phyloP scores from a whole-genome alignment of 2,113 vertebrate species.

The Ploceus nigricollis region DNA sequence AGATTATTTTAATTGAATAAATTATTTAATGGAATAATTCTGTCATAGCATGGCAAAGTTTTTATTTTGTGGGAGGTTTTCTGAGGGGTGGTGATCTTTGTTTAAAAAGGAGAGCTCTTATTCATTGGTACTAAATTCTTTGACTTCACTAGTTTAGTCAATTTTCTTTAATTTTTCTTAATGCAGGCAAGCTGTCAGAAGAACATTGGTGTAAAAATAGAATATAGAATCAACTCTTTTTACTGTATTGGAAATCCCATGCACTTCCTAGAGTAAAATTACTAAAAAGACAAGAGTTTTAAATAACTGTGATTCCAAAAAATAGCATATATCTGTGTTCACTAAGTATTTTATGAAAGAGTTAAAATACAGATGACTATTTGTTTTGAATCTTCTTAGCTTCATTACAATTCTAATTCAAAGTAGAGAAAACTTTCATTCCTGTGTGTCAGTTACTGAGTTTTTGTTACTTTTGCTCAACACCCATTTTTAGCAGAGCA shows the following conservation, averaged over 20 bases:
- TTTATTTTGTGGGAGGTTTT: fast-evolving
- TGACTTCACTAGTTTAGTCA: neutral
- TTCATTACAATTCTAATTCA: neutral
- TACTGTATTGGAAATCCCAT: neutral
- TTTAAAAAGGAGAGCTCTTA: neutral
- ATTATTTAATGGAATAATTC: neutral
- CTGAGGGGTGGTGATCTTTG: neutral
- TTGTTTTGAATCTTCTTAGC: neutral
- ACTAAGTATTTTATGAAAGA: neutral
- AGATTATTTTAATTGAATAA: neutral
- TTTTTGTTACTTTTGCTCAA: neutral
- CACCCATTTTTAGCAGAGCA: neutral
- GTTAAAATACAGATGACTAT: neutral
- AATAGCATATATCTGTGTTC: neutral
- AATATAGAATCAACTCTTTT: neutral
- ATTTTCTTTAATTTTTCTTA: neutral
- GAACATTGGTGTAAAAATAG: neutral
- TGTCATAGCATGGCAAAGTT: neutral
- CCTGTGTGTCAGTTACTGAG: fast-evolving
- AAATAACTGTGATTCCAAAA: neutral
- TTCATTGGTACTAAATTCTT: neutral
- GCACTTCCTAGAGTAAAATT: neutral
- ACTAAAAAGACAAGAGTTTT: neutral
- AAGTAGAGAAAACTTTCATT: neutral
- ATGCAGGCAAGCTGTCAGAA: neutral